Percentiles rank a stretch among this genome's conserved stretches.
These are phyloP conservation scores for Parochlus steinenii DNA, from an alignment of 2,888 invertebrate genomes.

Conservation along the genomic window DNA sequence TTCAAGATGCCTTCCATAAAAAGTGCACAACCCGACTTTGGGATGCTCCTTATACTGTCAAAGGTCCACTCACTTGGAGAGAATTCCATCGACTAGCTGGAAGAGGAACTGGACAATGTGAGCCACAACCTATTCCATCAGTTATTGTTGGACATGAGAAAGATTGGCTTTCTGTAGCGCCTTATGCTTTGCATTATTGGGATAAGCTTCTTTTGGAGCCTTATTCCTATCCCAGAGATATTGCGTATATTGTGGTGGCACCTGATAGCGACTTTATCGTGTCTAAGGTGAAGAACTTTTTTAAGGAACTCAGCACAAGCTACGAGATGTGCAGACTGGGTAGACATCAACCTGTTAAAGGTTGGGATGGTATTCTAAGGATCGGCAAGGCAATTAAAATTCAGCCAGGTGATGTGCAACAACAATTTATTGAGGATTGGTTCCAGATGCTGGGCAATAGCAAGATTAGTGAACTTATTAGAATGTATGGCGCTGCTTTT, in stretches of 20 bases:
- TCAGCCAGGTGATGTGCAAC: conserved; percentile 17
- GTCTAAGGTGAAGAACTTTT: conserved; percentile 66
- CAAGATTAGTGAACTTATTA: conserved; percentile 64
- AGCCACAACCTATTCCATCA: conserved; percentile 92
- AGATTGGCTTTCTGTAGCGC: conserved; percentile 89
- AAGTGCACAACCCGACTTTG: conserved; percentile 76
- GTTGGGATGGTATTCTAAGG: conserved; percentile 74
- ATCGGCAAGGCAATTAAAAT: conserved; percentile 25
- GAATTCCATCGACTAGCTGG: conserved; percentile 94
- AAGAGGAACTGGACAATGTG: conserved; percentile 86
- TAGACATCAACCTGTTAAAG: conserved; percentile 75
- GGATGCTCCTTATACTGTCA: conserved; percentile 83
- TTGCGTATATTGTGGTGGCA: conserved; percentile 86
- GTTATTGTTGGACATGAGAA: conserved; percentile 87
- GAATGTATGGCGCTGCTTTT: conserved; percentile 71
- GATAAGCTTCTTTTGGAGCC: conserved; percentile 95
- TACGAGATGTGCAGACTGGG: conserved; percentile 94
- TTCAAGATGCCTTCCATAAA: conserved; percentile 93
- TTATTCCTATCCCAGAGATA: conserved; percentile 84
- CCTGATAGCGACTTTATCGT: conserved; percentile 80
- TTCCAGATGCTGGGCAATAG: conserved; percentile 68
- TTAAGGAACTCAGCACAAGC: conserved; percentile 79
- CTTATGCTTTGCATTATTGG: conserved; percentile 88
- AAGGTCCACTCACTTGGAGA: conserved; percentile 95
- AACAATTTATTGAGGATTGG: conserved; percentile 71